phyloP scores from a whole-genome alignment of 2,113 vertebrate genomes.

The cattle (Bos taurus) region ARS-UCD2.0 NC_037348.1:63219501-63220000 shows the following conservation, averaged over 20 bases:
- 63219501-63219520: neutral
- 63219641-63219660: fast-evolving
- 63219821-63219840: neutral
- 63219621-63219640: no score
- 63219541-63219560: neutral
- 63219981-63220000: neutral
- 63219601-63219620: neutral
- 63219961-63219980: neutral
- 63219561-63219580: neutral
- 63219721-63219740: neutral
- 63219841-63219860: no score
- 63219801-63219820: neutral
- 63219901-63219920: neutral
- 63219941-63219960: neutral
- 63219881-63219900: fast-evolving
- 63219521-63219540: neutral
- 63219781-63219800: neutral
- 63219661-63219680: fast-evolving
- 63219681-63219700: no score
- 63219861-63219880: fast-evolving
- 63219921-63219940: neutral
- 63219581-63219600: no score
- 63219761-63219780: fast-evolving
- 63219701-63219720: fast-evolving
- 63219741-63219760: no score